Base-by-base conservation (phyloP, 2,113 vertebrate species). In the Hyperoodon ampullatus region DNA sequence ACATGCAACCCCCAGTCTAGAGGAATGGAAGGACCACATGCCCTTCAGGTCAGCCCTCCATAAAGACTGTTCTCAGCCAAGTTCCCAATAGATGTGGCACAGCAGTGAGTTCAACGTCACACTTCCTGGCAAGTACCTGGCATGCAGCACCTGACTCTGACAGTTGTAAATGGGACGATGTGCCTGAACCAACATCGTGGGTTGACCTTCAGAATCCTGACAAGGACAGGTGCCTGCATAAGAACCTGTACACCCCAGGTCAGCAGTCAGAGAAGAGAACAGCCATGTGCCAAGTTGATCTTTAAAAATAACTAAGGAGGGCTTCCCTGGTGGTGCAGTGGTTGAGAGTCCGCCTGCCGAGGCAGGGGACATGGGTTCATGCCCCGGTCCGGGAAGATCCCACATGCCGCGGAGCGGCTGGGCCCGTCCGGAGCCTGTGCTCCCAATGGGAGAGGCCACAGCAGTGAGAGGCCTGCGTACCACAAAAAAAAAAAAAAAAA, bases 121-220 rank as follows among this genome's bases (percentile, higher is more conserved):
- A n/a, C 65, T 30, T 65, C 55, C 86, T 44, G 86, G 58, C 10
- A 14, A 39, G 42, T 42, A 55, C 58, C 66, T 11, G 55, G 53
- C 2, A 0, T 6, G 86, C 26, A 3, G 13, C 1, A 6, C 44
- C 12, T 8, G 0, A n/a, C 0, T 0, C 58, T 44, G 78, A 42
- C 55, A 12, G 77, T 75, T 55, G 58, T 28, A 55, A 83, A 65
- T 66, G 86, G n/a, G 74, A 44, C 16, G 28, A 28, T 30, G 0
- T 2, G 68, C 58, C 68, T 47, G 28, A 89, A 66, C 55, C 58
- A 83, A 55, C 66, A 4, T 6, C 4, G 21, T n/a, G 14, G 7
- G 35, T 19, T 65, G 16, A 44, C 63, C 77, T 65, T 65, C n/a
- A 83, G 86, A 55, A 26, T 28, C 50, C 47, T 44, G 68, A 50